Conservation (phyloP, 2,888 invertebrate species). For the Ophion ellenae region DNA sequence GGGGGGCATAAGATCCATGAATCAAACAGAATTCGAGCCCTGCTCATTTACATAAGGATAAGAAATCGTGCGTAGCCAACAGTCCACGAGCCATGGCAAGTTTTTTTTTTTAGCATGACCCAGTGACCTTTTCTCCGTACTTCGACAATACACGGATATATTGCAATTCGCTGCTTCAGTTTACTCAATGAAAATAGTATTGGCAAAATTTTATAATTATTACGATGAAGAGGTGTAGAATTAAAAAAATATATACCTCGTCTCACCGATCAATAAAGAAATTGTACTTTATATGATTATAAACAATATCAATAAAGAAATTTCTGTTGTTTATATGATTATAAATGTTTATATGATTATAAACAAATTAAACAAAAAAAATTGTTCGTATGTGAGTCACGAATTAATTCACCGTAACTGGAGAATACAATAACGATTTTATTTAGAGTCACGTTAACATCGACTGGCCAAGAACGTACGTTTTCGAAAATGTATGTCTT, state of each 20-base stretch:
- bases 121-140: conserved; percentile 58
- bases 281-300: no score
- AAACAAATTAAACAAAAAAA: no score
- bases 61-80: conserved; percentile 57
- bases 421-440: no score
- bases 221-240: background rate
- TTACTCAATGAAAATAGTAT: conserved; percentile 12
- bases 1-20: conserved; percentile 52
- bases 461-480: no score
- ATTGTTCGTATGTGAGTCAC: no score
- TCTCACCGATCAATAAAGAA: no score
- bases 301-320: no score
- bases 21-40: conserved; percentile 63
- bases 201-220: conserved; percentile 3
- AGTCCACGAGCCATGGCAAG: conserved; percentile 48
- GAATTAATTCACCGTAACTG: no score
- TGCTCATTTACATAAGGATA: conserved; percentile 61
- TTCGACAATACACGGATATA: conserved; percentile 28
- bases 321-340: no score
- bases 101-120: conserved; percentile 63
- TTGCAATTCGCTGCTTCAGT: conserved; percentile 5
- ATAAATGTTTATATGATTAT: no score
- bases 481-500: no score
- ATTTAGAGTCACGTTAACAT: no score
- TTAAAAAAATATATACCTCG: background rate